phyloP scores from a whole-genome alignment of 2,113 vertebrate genomes.

The Planiliza haematocheilus region DNA sequence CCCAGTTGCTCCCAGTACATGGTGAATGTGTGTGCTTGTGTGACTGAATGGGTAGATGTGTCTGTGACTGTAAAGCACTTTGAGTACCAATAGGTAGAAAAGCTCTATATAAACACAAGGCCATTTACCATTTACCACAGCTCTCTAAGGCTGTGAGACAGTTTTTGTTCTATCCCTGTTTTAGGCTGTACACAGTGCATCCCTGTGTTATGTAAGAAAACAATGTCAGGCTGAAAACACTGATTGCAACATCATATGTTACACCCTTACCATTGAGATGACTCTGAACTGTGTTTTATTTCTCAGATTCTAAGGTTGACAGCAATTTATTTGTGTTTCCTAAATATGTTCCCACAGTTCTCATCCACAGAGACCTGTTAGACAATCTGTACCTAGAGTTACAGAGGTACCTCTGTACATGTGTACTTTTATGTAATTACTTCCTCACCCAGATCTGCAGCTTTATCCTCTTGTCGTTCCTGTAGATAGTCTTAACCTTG shows the following conservation, averaged over 20 bases:
- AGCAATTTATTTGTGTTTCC: neutral
- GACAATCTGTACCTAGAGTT: neutral
- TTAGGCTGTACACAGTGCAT: neutral
- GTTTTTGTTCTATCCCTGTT: neutral
- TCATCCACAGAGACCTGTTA: neutral
- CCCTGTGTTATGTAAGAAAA: neutral
- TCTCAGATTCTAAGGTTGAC: too few relatives aligned
- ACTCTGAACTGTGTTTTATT: neutral
- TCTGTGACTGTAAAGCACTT: too few relatives aligned
- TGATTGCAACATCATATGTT: neutral
- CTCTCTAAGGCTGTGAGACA: neutral
- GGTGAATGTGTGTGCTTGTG: too few relatives aligned
- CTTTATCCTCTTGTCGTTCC: constrained; percentile 92
- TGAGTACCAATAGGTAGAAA: too few relatives aligned
- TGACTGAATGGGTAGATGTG: too few relatives aligned
- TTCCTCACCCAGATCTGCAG: constrained; percentile 93
- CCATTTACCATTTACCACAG: too few relatives aligned
- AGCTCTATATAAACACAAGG: too few relatives aligned
- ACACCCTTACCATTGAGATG: too few relatives aligned
- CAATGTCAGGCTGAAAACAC: constrained; percentile 5
- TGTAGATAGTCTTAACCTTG: constrained; percentile 93
- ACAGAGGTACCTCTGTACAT: constrained; percentile 14
- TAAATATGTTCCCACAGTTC: neutral
- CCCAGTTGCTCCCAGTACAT: too few relatives aligned
- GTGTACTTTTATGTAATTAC: too few relatives aligned